phyloP scores from a whole-genome alignment of 1,140 invertebrate genomes.

The Drusus annulatus region DNA sequence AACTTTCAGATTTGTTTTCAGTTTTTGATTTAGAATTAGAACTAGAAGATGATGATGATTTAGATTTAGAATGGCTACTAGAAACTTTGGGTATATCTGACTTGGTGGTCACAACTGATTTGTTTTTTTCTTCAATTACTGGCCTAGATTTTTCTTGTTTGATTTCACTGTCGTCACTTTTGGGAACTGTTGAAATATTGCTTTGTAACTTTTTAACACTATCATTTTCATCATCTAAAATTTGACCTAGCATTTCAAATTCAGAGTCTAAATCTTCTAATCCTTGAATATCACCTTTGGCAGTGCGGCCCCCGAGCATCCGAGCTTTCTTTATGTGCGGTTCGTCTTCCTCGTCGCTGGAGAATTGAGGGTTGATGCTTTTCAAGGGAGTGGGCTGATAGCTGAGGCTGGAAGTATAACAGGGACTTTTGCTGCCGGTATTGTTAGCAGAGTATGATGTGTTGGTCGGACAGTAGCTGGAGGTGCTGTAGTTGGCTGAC shows the following conservation, averaged over 20 bases:
- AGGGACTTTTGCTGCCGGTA: constrained; percentile 17
- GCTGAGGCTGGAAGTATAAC: constrained; percentile 33
- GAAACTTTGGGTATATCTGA: neutral
- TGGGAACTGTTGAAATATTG: neutral
- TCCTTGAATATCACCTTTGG: constrained; percentile 64
- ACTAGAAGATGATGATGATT: constrained; percentile 23
- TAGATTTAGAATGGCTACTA: constrained; percentile 17
- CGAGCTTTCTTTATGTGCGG: constrained; percentile 66
- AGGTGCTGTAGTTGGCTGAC: constrained; percentile 40
- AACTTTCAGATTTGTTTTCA: neutral
- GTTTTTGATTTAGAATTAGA: constrained; percentile 5
- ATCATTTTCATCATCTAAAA: constrained; percentile 68
- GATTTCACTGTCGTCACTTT: neutral
- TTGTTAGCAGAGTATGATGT: constrained; percentile 25
- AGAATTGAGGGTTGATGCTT: constrained; percentile 64
- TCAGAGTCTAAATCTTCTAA: constrained; percentile 68
- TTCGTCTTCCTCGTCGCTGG: constrained; percentile 70
- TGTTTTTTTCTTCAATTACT: neutral
- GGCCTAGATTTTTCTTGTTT: neutral
- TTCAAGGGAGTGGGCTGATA: constrained; percentile 62
- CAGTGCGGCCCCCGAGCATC: constrained; percentile 46
- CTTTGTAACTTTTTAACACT: constrained; percentile 1
- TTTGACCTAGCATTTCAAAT: constrained; percentile 70
- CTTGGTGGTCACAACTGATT: neutral
- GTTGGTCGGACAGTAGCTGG: constrained; percentile 44